Base-by-base conservation (phyloP, 2,888 invertebrate genomes). In the Galerucella nymphaeae region DNA sequence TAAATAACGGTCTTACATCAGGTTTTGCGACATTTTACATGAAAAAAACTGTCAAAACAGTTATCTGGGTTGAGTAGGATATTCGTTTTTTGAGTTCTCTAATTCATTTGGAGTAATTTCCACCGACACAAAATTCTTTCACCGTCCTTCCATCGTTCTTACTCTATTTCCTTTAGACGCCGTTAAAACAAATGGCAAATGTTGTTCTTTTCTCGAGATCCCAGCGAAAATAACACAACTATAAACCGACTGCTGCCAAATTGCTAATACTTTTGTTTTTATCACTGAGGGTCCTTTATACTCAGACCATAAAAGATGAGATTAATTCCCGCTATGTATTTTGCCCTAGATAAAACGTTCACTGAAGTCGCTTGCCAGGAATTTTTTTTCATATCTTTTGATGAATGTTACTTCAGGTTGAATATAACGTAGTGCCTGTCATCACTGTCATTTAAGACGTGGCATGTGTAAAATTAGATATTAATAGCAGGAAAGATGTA, bases 241-340 rank as follows among this genome's bases (percentile, higher is more conserved):
- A 76, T 77, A 77, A 77, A 75, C 74, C 73, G 76, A 71, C 77
- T 72, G 58, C 41, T 59, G 62, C 69, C 72, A 73, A 23, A 62
- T 63, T 66, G 68, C 74, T 71, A 68, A 63, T 62, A 70, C 73
- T 70, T 68, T 77, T 76, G 76, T 79, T 76, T 77, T 77, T 77
- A 77, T 75, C 70, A 74, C 61, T 61, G 50, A 20, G 18, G 42
- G 57, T 48, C 66, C 62, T 58, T 65, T 48, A 55, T 38, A 65
- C 65, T 18, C 45, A 50, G 69, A 30, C 68, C 59, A 66, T 70
- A 70, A 76, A 68, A 18, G 65, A 55, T 58, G 61, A 66, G 72
- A 72, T 75, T 75, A 67, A 71, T 72, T 70, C 59, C 55, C 38
- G 74, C 38, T 55, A 41, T 69, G 18, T 59, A 53, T 65, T 72